Evolutionary conservation across 1,140 invertebrate genomes (phyloP).

Genomic region (Hyles vespertilio): DNA sequence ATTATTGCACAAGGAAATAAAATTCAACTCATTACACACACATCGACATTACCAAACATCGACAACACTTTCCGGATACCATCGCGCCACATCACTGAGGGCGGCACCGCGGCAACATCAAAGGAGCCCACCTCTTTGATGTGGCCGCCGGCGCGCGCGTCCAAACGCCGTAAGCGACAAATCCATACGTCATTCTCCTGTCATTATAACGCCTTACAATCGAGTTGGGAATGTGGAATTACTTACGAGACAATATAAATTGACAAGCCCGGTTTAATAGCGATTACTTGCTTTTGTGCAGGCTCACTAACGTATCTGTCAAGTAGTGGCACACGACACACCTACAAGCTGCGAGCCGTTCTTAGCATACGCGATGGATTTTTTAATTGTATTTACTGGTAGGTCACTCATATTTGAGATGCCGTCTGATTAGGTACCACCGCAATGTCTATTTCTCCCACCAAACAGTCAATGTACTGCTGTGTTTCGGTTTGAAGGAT

Average conservation of each 20-base stretch:
- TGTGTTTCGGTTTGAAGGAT: too few relatives aligned
- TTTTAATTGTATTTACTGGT: too few relatives aligned
- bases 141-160: conserved; percentile 70
- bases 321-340: neutral
- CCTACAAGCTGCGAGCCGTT: neutral
- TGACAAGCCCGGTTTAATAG: conserved; percentile 69
- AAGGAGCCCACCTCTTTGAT: conserved; percentile 74
- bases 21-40: too few relatives aligned
- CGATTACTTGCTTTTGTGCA: conserved; percentile 43
- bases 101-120: conserved; percentile 67
- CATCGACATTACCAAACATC: conserved; percentile 31
- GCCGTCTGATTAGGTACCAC: too few relatives aligned
- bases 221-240: conserved; percentile 69
- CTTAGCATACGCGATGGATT: neutral
- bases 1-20: too few relatives aligned
- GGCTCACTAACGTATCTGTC: neutral
- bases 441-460: too few relatives aligned
- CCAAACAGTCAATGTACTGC: too few relatives aligned
- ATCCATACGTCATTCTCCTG: conserved; percentile 74
- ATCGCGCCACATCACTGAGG: conserved; percentile 34
- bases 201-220: conserved; percentile 74
- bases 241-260: conserved; percentile 74
- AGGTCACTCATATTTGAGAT: too few relatives aligned
- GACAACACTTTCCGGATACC: conserved; percentile 18
- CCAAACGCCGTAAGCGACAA: conserved; percentile 73